These are phyloP conservation scores for Drosophila limbata DNA, from an alignment of 2,888 invertebrate species.

Conservation along the genomic window DNA sequence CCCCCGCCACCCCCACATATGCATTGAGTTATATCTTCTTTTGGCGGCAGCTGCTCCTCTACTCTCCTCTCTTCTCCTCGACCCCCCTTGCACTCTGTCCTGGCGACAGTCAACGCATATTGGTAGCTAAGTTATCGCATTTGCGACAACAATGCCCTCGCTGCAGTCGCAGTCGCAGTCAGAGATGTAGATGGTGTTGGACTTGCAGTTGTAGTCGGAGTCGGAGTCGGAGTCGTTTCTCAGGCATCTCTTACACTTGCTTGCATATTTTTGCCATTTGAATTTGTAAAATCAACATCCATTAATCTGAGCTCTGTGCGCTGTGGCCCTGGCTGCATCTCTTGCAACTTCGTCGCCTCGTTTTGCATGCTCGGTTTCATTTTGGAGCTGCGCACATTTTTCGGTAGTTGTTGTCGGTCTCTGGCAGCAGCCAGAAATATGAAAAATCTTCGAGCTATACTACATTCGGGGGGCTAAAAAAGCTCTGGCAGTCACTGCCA, in stretches of 20 bases:
- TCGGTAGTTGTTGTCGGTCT: constrained; percentile 55
- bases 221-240: constrained; percentile 36
- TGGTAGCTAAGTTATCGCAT: constrained; percentile 81
- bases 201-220: constrained; percentile 32
- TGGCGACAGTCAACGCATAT: constrained; percentile 78
- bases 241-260: constrained; percentile 77
- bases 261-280: constrained; percentile 82
- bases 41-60: constrained; percentile 44
- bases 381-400: constrained; percentile 70
- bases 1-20: constrained; percentile 48
- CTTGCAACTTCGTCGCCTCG: constrained; percentile 67
- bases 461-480: constrained; percentile 49
- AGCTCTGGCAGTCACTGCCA: constrained; percentile 75
- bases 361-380: constrained; percentile 79
- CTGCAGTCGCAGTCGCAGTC: constrained; percentile 18
- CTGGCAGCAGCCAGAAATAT: constrained; percentile 72
- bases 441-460: constrained; percentile 73
- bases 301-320: constrained; percentile 72
- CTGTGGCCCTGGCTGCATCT: constrained; percentile 36
- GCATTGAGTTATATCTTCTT: constrained; percentile 75
- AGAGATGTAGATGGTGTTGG: constrained; percentile 15
- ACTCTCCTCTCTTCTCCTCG: not conserved
- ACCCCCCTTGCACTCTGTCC: constrained; percentile 16
- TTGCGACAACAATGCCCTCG: constrained; percentile 78
- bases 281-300: constrained; percentile 81